Evolutionary conservation across 2,888 invertebrate genomes (phyloP).

Genomic region (Glyphotaelius pellucidus): DNA sequence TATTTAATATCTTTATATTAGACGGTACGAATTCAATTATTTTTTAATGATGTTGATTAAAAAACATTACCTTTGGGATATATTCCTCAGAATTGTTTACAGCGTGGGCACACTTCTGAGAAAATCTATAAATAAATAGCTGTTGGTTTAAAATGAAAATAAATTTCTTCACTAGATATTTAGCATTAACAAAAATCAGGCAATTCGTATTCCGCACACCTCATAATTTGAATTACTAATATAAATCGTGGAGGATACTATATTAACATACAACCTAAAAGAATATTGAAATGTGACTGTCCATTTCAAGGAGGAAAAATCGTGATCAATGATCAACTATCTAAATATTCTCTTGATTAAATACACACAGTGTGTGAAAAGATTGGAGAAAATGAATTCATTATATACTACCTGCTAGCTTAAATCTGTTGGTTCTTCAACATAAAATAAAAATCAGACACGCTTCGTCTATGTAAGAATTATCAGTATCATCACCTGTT

Average conservation of each 20-base stretch:
- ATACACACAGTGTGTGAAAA: neutral
- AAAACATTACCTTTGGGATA: neutral
- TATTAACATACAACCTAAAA: conserved; percentile 20
- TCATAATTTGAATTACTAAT: conserved; percentile 20
- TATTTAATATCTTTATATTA: too few species aligned
- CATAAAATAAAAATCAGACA: neutral
- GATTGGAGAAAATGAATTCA: neutral
- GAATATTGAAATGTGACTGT: neutral
- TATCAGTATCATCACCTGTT: neutral
- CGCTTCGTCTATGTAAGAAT: neutral
- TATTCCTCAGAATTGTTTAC: neutral
- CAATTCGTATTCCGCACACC: conserved; percentile 18
- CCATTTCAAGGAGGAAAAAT: neutral
- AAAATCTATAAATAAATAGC: neutral
- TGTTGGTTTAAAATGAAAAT: neutral
- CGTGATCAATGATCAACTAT: neutral
- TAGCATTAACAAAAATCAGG: neutral
- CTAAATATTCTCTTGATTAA: neutral
- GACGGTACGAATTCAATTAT: neutral
- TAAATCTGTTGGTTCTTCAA: too few species aligned
- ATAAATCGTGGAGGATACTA: conserved; percentile 38
- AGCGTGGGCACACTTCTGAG: neutral
- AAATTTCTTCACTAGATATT: neutral
- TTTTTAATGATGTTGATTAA: neutral
- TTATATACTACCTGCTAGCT: neutral